Evolutionary conservation across 2,113 vertebrate genomes (phyloP).

Genomic region (Maccullochella peelii): DNA sequence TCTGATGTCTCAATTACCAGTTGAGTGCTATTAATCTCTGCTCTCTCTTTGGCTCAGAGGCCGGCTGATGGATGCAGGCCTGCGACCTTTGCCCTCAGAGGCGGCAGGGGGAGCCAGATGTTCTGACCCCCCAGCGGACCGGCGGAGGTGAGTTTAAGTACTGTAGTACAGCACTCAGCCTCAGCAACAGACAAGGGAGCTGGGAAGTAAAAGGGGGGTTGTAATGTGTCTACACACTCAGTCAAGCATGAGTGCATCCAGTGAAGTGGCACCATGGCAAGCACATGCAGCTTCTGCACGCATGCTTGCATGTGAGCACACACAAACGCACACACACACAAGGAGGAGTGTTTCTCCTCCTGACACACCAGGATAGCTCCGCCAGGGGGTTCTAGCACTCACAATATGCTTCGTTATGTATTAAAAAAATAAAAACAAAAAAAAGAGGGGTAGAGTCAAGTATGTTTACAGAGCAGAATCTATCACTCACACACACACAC

Average conservation of each 20-base stretch:
- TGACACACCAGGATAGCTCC: conserved; percentile 67
- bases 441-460: conserved; percentile 70
- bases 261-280: conserved; percentile 78
- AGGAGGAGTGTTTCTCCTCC: conserved; percentile 44
- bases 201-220: conserved; percentile 33
- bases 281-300: conserved; percentile 71
- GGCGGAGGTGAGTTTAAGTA: conserved; percentile 61
- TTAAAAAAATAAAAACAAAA: conserved; percentile 55
- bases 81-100: conserved; percentile 65
- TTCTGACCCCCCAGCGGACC: conserved; percentile 39
- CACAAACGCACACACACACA: conserved; percentile 34
- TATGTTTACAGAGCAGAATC: conserved; percentile 78
- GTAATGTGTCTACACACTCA: conserved; percentile 74
- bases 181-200: conserved; percentile 60
- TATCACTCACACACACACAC: conserved; percentile 62
- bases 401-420: conserved; percentile 65
- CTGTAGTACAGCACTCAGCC: conserved; percentile 70
- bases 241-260: conserved; percentile 76
- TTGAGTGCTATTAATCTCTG: conserved; percentile 70
- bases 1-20: conserved; percentile 76
- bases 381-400: conserved; percentile 63
- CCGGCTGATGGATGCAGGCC: conserved; percentile 59
- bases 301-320: conserved; percentile 58
- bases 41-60: conserved; percentile 62
- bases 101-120: conserved; percentile 27